Percentiles rank a stretch among this genome's conserved stretches.
These are phyloP conservation scores for Lycorma delicatula DNA, from an alignment of 1,140 invertebrate species.

Conservation along the genomic window DNA sequence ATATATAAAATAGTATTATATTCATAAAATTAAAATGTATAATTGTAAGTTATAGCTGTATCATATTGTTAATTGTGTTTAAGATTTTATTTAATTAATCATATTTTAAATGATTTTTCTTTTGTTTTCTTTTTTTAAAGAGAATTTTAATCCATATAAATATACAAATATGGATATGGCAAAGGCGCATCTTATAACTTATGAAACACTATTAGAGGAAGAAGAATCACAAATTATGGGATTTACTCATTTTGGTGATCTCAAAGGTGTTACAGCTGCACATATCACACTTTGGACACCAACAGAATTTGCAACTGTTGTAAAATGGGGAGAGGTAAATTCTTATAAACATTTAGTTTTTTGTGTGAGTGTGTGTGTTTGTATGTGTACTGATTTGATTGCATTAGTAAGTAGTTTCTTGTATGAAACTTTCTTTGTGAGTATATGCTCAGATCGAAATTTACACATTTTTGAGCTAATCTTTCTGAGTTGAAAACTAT, in stretches of 20 bases:
- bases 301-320: constrained; percentile 51
- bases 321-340: constrained; percentile 59
- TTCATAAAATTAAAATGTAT: background rate
- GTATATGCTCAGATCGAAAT: too few relatives aligned
- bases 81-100: background rate
- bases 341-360: too few relatives aligned
- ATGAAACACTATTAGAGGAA: constrained; percentile 64
- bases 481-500: too few relatives aligned
- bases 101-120: too few relatives aligned
- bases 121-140: constrained; percentile 39
- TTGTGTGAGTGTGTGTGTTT: too few relatives aligned
- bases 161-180: constrained; percentile 56
- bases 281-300: constrained; percentile 58
- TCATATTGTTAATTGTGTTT: background rate
- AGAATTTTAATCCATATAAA: constrained; percentile 51
- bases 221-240: constrained; percentile 61
- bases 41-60: background rate
- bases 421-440: too few relatives aligned
- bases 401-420: too few relatives aligned
- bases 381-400: too few relatives aligned
- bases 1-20: too few relatives aligned
- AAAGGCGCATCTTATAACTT: constrained; percentile 53
- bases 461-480: too few relatives aligned
- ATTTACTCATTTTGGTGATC: constrained; percentile 56
- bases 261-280: constrained; percentile 45